phyloP scores from a whole-genome alignment of 2,888 invertebrate species.

The Geotrupes spiniger region DNA sequence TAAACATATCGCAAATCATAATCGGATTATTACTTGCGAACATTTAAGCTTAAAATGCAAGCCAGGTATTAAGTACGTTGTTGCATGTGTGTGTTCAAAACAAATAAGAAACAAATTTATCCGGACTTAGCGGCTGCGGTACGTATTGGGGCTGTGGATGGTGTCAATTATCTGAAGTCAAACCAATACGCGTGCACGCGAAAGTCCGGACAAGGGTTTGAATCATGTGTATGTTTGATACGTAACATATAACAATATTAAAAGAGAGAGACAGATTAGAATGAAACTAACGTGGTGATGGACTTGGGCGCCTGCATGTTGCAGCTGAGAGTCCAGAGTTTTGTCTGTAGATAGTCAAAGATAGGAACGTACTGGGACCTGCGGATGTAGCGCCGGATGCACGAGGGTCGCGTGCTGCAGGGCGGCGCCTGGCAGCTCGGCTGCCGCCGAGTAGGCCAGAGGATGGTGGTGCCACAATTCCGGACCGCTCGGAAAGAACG shows the following conservation, averaged over 20 bases:
- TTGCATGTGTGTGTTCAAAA: no score
- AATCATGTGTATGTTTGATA: conserved; percentile 5
- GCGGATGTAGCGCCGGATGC: conserved; percentile 96
- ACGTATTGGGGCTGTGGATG: no score
- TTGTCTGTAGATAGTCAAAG: conserved; percentile 95
- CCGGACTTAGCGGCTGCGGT: no score
- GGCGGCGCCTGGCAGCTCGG: conserved; percentile 78
- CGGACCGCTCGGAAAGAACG: conserved; percentile 92
- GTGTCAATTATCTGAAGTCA: no score
- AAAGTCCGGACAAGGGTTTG: no score
- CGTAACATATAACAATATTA: conserved; percentile 10
- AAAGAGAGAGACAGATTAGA: conserved; percentile 17
- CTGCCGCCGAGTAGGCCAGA: conserved; percentile 73
- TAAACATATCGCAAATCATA: background rate
- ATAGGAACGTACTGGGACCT: conserved; percentile 96
- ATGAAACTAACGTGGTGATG: conserved; percentile 55
- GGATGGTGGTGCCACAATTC: conserved; percentile 94
- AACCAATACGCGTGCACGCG: no score
- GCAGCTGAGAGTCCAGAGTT: conserved; percentile 60
- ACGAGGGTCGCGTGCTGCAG: conserved; percentile 88
- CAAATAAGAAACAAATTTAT: no score
- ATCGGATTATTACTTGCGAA: background rate
- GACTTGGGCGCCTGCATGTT: conserved; percentile 56
- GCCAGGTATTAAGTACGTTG: no score
- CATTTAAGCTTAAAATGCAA: no score